Evolutionary conservation across 2,888 invertebrate species (phyloP).

Genomic region (Stramonita haemastoma): DNA sequence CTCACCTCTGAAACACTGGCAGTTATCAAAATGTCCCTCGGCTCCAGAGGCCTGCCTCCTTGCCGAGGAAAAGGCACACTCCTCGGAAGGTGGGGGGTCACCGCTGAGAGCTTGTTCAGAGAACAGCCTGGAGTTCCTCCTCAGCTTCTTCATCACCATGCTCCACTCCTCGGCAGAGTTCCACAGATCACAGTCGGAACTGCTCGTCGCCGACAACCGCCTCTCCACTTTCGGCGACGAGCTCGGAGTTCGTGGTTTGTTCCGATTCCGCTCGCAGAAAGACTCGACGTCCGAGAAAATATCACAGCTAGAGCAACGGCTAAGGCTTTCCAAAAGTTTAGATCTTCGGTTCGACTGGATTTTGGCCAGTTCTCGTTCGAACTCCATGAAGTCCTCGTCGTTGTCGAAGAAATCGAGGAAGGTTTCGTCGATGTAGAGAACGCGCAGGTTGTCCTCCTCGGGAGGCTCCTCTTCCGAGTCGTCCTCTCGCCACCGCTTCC

Average conservation of each 20-base stretch:
- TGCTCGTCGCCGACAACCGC: slow-evolving; percentile 35
- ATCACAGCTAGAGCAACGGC: slow-evolving; percentile 68
- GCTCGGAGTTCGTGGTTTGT: slow-evolving; percentile 16
- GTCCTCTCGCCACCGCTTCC: not conserved
- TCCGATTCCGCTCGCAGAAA: slow-evolving; percentile 63
- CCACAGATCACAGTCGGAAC: slow-evolving; percentile 53
- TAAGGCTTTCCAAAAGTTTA: slow-evolving; percentile 56
- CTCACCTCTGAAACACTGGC: not conserved
- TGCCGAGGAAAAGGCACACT: not conserved
- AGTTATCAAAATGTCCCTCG: not conserved
- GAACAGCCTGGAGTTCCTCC: slow-evolving; percentile 55
- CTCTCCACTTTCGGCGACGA: slow-evolving; percentile 25
- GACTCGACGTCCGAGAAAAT: slow-evolving; percentile 68
- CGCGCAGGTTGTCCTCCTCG: slow-evolving; percentile 44
- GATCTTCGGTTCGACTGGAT: slow-evolving; percentile 65
- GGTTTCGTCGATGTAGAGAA: slow-evolving; percentile 54
- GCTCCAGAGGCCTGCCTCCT: not conserved
- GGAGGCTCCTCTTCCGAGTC: not conserved
- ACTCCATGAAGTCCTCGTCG: slow-evolving; percentile 69
- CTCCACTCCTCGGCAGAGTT: slow-evolving; percentile 71
- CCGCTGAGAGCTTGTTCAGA: slow-evolving; percentile 19
- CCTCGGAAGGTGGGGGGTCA: not conserved
- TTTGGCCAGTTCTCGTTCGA: slow-evolving; percentile 69
- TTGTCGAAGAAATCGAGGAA: slow-evolving; percentile 71
- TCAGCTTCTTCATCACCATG: slow-evolving; percentile 66